Conservation (phyloP, 1,140 invertebrate species). For the Camponotus pennsylvanicus region DNA sequence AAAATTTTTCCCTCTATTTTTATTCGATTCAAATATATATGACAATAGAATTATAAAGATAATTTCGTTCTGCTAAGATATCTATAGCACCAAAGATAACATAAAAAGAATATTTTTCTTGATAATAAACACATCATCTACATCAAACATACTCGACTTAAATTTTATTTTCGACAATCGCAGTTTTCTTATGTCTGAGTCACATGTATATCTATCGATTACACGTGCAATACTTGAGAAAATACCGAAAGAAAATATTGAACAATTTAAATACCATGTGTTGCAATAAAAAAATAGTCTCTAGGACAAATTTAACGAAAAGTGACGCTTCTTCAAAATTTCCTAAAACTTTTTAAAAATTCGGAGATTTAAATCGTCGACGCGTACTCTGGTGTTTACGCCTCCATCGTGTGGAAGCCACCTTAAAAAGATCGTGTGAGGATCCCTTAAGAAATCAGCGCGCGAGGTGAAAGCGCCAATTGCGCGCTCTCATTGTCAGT, state of each 20-base stretch:
- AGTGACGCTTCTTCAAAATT: no score
- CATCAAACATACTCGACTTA: not conserved
- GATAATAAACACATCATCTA: not conserved
- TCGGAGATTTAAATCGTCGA: not conserved
- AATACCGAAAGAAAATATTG: no score
- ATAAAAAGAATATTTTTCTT: not conserved
- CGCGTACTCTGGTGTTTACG: no score
- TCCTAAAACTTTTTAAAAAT: no score
- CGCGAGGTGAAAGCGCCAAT: slow-evolving; percentile 84
- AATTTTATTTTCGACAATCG: not conserved
- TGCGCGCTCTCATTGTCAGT: slow-evolving; percentile 83
- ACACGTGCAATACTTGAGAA: no score
- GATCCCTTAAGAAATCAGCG: slow-evolving; percentile 40
- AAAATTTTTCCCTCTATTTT: not conserved
- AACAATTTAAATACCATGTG: no score
- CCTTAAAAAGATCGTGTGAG: slow-evolving; percentile 48
- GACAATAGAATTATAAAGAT: not conserved
- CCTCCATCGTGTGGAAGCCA: not conserved
- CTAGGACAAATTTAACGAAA: no score
- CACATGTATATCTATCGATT: no score
- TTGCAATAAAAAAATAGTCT: no score
- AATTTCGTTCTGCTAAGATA: not conserved
- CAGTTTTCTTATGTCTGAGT: no score
- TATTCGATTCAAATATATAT: not conserved
- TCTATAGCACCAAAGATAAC: not conserved